A percentile compares a stretch with the other conserved stretches of the same genome.
phyloP scores from a whole-genome alignment of 2,113 vertebrate genomes.

The Sula dactylatra region DNA sequence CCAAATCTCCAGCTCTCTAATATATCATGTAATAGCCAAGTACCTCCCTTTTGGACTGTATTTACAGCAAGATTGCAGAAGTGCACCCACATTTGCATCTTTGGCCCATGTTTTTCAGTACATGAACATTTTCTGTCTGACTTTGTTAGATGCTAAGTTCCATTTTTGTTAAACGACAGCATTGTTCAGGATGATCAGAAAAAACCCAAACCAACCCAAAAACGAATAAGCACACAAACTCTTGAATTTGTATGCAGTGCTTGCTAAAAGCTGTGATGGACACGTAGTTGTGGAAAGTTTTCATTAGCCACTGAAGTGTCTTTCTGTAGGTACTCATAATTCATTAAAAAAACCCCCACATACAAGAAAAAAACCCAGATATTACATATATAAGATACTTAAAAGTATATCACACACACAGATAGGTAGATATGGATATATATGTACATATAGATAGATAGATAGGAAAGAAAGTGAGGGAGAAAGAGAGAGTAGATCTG shows the following conservation, averaged over 20 bases:
- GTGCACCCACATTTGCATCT: background rate
- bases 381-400: background rate
- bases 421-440: background rate
- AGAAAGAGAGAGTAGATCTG: background rate
- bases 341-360: background rate
- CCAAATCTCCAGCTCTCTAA: background rate
- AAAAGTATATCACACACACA: background rate
- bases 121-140: background rate
- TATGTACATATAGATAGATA: background rate
- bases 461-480: background rate
- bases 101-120: background rate
- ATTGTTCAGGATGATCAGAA: background rate
- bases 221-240: background rate
- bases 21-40: background rate
- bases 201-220: background rate
- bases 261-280: background rate
- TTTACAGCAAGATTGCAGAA: constrained; percentile 36
- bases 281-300: background rate
- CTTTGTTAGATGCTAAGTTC: background rate
- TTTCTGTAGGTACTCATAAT: background rate
- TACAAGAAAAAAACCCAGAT: too few relatives aligned
- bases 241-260: background rate
- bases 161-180: background rate
- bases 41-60: background rate
- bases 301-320: background rate